These are phyloP conservation scores for Elaeidobius kamerunicus DNA, from an alignment of 2,888 invertebrate genomes.

Conservation along the genomic window DNA sequence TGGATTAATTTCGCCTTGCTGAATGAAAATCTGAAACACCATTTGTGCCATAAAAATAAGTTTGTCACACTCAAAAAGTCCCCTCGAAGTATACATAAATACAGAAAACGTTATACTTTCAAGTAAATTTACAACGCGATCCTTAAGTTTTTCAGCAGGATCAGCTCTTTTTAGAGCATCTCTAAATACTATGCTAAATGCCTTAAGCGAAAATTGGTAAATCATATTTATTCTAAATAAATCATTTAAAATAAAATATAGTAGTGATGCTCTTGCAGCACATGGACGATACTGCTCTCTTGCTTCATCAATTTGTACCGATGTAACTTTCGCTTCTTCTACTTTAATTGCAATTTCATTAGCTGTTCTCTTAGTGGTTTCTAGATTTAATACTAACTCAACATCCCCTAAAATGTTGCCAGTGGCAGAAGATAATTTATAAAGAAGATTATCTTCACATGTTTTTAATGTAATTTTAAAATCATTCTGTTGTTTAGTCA, in stretches of 20 bases:
- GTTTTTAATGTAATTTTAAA: slow-evolving; percentile 89
- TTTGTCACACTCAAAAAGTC: slow-evolving; percentile 89
- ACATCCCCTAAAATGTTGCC: slow-evolving; percentile 90
- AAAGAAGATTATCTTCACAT: slow-evolving; percentile 87
- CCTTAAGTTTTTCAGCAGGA: slow-evolving; percentile 65
- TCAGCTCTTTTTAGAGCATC: slow-evolving; percentile 73
- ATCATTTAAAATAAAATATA: slow-evolving; percentile 93
- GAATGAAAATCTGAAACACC: slow-evolving; percentile 62
- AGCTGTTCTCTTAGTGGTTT: slow-evolving; percentile 90
- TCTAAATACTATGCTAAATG: slow-evolving; percentile 88
- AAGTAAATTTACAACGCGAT: slow-evolving; percentile 72
- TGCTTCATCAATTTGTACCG: slow-evolving; percentile 86
- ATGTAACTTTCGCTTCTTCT: slow-evolving; percentile 79
- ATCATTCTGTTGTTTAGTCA: slow-evolving; percentile 91
- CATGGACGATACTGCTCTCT: slow-evolving; percentile 84
- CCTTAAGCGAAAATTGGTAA: slow-evolving; percentile 94
- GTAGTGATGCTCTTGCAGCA: slow-evolving; percentile 80
- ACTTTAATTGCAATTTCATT: slow-evolving; percentile 87
- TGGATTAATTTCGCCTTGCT: slow-evolving; percentile 66
- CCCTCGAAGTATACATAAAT: slow-evolving; percentile 84
- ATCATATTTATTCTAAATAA: slow-evolving; percentile 90
- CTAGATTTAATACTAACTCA: slow-evolving; percentile 86
- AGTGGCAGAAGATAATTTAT: slow-evolving; percentile 83
- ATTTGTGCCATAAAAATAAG: slow-evolving; percentile 86
- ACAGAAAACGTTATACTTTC: slow-evolving; percentile 86